These are phyloP conservation scores for Etheostoma spectabile DNA, from an alignment of 2,113 vertebrate genomes.

Conservation along the genomic window DNA sequence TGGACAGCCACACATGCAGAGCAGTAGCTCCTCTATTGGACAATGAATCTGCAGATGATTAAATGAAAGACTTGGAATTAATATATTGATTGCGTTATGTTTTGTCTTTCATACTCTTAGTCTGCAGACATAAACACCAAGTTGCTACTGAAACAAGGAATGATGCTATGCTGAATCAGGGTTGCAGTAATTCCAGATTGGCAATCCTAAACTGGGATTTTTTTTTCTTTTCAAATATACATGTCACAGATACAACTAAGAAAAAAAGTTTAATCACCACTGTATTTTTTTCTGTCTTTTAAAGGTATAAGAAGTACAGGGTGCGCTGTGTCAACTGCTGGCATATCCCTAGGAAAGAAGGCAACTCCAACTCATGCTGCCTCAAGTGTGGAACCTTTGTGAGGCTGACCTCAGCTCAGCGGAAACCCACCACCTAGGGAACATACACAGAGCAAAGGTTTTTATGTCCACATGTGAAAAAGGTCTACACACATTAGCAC, in stretches of 20 bases:
- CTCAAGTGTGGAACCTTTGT: slow-evolving; percentile 86
- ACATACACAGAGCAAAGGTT: slow-evolving; percentile 17
- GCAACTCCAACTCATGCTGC: slow-evolving; percentile 85
- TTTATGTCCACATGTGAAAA: slow-evolving; percentile 30
- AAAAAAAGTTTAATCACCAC: neutral
- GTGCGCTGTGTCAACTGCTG: slow-evolving; percentile 89
- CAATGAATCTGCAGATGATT: neutral
- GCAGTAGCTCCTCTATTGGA: neutral
- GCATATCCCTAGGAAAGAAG: slow-evolving; percentile 90
- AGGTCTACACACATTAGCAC: slow-evolving; percentile 14
- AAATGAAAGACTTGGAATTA: neutral
- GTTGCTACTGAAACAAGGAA: neutral
- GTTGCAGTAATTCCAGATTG: neutral
- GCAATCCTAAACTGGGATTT: neutral
- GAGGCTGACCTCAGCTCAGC: slow-evolving; percentile 67
- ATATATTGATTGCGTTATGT: neutral
- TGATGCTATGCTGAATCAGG: neutral
- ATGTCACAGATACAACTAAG: neutral
- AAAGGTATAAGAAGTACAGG: slow-evolving; percentile 93
- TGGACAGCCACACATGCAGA: neutral
- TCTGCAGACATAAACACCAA: neutral
- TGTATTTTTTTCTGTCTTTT: neutral
- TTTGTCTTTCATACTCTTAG: neutral
- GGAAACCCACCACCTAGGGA: slow-evolving; percentile 71
- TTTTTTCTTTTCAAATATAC: too few species aligned